These are phyloP conservation scores for Stichopus chloronotus DNA, from an alignment of 35 echinoderm and acorn worm species.

Conservation along the genomic window DNA sequence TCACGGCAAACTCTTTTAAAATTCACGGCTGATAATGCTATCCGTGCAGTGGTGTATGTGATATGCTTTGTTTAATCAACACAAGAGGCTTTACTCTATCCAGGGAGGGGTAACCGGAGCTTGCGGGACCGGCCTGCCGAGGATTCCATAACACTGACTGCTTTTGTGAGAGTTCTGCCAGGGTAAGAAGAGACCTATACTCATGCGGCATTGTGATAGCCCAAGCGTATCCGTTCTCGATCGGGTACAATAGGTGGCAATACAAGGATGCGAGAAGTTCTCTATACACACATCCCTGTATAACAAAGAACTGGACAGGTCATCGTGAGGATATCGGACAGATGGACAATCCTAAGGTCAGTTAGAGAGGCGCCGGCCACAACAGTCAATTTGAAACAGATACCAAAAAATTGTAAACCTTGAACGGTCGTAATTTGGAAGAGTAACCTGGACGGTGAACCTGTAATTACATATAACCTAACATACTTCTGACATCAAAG, in stretches of 20 bases:
- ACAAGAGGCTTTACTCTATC: background rate
- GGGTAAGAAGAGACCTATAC: background rate
- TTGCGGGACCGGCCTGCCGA: constrained; percentile 12
- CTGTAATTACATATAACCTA: background rate
- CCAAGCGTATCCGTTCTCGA: background rate
- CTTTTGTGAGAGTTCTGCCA: constrained; percentile 2
- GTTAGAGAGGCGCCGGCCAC: background rate
- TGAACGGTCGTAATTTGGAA: background rate
- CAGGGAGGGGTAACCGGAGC: constrained; percentile 41
- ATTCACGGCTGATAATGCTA: too few species aligned
- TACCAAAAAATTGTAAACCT: background rate
- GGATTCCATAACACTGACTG: constrained; percentile 1
- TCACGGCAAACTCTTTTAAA: too few species aligned
- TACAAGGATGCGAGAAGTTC: background rate
- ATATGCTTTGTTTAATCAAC: too few species aligned
- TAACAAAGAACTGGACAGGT: constrained; percentile 23
- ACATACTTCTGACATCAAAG: background rate
- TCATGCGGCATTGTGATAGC: background rate
- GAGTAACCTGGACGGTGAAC: background rate
- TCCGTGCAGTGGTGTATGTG: too few species aligned
- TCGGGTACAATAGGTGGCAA: background rate
- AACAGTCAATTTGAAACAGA: background rate
- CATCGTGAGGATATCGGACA: background rate
- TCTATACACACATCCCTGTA: background rate
- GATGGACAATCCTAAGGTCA: background rate